These are phyloP conservation scores for Streptopelia turtur DNA, from an alignment of 2,797 vertebrate genomes.

Conservation along the genomic window DNA sequence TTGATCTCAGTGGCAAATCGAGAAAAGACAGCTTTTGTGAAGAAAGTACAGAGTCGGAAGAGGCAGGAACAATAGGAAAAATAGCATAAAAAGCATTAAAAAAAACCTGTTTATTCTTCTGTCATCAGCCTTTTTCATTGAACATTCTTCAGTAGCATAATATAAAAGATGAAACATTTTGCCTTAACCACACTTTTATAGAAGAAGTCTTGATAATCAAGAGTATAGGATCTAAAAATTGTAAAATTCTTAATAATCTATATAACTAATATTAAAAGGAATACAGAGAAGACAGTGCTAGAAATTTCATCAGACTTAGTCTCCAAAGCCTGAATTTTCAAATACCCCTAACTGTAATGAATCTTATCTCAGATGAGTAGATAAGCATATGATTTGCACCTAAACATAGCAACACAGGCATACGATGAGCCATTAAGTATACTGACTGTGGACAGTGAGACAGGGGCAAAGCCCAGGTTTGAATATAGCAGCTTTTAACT, in stretches of 20 bases:
- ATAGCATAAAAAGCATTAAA: background rate
- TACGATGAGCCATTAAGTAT: background rate
- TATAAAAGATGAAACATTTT: background rate
- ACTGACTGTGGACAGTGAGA: background rate
- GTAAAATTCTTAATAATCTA: background rate
- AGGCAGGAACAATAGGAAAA: conserved; percentile 3
- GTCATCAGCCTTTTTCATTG: background rate
- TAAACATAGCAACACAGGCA: background rate
- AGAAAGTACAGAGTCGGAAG: background rate
- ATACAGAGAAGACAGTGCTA: background rate
- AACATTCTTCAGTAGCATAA: background rate
- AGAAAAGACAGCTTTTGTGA: background rate
- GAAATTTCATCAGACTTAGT: background rate
- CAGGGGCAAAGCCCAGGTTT: background rate
- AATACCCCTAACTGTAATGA: background rate
- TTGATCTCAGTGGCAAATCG: background rate
- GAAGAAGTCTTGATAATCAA: background rate
- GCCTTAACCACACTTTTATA: background rate
- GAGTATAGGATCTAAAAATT: background rate
- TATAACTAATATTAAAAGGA: background rate
- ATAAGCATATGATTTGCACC: background rate
- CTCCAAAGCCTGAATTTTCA: background rate
- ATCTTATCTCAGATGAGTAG: background rate
- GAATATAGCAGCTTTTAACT: background rate
- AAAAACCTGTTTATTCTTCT: background rate